Percentiles rank a stretch among this genome's conserved stretches.
Conservation (phyloP, 1,140 invertebrate species). For the Battus philenor region DNA sequence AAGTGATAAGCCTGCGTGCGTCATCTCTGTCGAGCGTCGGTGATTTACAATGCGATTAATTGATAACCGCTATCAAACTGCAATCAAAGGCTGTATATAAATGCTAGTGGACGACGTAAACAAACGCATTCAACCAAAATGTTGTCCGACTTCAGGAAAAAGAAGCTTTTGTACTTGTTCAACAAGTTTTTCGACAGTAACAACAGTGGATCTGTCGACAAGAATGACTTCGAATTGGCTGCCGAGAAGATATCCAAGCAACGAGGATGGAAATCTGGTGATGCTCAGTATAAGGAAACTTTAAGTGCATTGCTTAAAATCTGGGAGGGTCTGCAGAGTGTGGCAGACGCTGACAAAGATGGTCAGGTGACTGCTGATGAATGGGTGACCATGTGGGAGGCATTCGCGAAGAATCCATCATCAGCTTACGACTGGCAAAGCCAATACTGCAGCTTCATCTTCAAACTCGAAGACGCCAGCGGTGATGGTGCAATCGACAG, state of each 20-base stretch:
- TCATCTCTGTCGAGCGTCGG: constrained; percentile 20
- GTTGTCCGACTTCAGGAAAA: constrained; percentile 90
- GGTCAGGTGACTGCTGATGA: constrained; percentile 86
- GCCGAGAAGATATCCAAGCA: constrained; percentile 84
- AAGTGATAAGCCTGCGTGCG: constrained; percentile 27
- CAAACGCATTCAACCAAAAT: constrained; percentile 69
- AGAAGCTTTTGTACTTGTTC: constrained; percentile 89
- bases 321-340: constrained; percentile 85
- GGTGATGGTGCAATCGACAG: constrained; percentile 87
- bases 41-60: constrained; percentile 22
- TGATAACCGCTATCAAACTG: constrained; percentile 7
- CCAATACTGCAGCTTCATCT: constrained; percentile 88
- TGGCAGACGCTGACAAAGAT: constrained; percentile 87
- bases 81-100: constrained; percentile 8
- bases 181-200: constrained; percentile 90
- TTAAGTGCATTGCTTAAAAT: constrained; percentile 83
- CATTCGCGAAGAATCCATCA: constrained; percentile 82
- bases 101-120: neutral
- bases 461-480: constrained; percentile 87
- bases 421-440: constrained; percentile 86
- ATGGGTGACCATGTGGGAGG: constrained; percentile 90
- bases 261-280: constrained; percentile 81
- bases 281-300: constrained; percentile 81
- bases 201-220: constrained; percentile 85
- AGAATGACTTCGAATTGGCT: constrained; percentile 86